A percentile compares a stretch with the other conserved stretches of the same genome.
Conservation (phyloP, 2,113 vertebrate genomes). For the Emydura subglobosa region DNA sequence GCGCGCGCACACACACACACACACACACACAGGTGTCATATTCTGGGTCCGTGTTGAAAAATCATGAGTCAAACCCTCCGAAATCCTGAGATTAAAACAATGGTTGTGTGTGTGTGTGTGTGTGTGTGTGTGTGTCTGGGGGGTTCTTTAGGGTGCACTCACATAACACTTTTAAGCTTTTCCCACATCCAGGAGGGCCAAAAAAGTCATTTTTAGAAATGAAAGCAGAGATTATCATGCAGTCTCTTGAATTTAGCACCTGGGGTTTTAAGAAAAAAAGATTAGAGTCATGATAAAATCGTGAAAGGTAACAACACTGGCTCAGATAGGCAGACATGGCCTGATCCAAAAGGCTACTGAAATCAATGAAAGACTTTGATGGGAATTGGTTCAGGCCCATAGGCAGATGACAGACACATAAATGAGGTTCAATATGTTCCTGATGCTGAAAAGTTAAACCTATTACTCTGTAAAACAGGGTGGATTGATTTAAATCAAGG, state of each 20-base stretch:
- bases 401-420: not conserved
- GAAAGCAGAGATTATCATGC: not conserved
- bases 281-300: constrained; percentile 9
- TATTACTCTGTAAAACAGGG: not conserved
- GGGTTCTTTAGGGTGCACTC: not conserved
- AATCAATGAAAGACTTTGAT: not conserved
- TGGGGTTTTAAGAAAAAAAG: not conserved
- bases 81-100: not conserved
- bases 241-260: not conserved
- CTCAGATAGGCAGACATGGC: not conserved
- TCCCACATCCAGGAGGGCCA: not conserved
- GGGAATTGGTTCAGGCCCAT: not conserved
- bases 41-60: not conserved
- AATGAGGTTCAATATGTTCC: not conserved
- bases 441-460: not conserved
- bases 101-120: not conserved
- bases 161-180: not conserved
- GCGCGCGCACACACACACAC: not conserved
- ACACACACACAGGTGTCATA: not conserved
- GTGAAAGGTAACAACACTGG: constrained; percentile 7
- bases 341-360: constrained; percentile 17
- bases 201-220: not conserved
- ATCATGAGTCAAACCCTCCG: not conserved
- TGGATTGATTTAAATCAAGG: not conserved
- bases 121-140: too few relatives aligned